These are phyloP conservation scores for Belgica antarctica DNA, from an alignment of 2,888 invertebrate species.

Conservation along the genomic window DNA sequence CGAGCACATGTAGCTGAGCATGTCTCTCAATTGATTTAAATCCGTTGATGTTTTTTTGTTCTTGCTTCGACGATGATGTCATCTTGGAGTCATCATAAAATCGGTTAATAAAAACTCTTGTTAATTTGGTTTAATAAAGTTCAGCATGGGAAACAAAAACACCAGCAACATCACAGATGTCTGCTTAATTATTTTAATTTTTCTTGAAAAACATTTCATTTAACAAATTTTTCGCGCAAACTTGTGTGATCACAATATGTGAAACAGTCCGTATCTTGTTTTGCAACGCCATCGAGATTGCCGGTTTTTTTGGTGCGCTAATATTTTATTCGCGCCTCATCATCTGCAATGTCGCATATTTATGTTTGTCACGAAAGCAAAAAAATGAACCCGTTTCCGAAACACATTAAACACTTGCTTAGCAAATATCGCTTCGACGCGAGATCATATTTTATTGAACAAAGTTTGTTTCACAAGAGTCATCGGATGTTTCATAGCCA, in stretches of 20 bases:
- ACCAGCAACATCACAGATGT: conserved; percentile 36
- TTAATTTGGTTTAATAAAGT: conserved; percentile 42
- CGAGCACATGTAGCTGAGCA: conserved; percentile 35
- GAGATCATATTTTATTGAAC: conserved; percentile 11
- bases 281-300: not conserved
- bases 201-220: conserved; percentile 12
- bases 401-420: conserved; percentile 20
- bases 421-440: not conserved
- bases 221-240: not conserved
- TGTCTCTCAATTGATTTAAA: conserved; percentile 42
- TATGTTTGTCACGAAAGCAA: conserved; percentile 8
- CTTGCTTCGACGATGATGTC: conserved; percentile 37
- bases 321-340: not conserved
- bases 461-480: conserved; percentile 14
- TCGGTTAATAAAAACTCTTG: conserved; percentile 31
- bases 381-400: conserved; percentile 24
- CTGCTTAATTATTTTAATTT: conserved; percentile 33
- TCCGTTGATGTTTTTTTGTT: conserved; percentile 24
- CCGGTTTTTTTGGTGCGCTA: not conserved
- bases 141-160: not conserved
- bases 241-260: conserved; percentile 27
- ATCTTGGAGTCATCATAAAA: conserved; percentile 25
- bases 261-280: conserved; percentile 31
- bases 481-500: conserved; percentile 20
- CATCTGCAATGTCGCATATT: conserved; percentile 11